phyloP scores from a whole-genome alignment of 2,888 invertebrate species.

The Psylliodes chrysocephalus region DNA sequence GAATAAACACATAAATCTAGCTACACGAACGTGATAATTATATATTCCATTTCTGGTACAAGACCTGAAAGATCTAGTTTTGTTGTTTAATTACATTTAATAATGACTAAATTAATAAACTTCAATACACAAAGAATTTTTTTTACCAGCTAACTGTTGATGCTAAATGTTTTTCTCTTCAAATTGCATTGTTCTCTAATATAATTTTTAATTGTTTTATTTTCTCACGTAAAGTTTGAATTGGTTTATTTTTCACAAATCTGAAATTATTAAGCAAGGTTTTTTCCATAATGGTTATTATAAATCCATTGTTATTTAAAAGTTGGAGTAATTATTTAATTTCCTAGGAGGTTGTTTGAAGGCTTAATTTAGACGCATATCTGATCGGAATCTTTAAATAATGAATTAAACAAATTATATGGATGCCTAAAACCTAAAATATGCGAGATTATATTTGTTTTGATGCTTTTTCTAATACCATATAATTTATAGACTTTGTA shows the following conservation, averaged over 20 bases:
- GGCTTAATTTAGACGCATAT: neutral
- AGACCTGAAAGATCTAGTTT: conserved; percentile 9
- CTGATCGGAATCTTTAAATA: conserved; percentile 11
- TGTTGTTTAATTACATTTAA: conserved; percentile 15
- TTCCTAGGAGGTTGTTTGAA: conserved; percentile 8
- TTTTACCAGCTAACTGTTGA: conserved; percentile 21
- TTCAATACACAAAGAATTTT: conserved; percentile 26
- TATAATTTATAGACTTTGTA: no score
- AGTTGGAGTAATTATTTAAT: conserved; percentile 14
- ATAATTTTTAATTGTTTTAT: conserved; percentile 37
- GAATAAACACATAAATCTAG: neutral
- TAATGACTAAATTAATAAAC: conserved; percentile 18
- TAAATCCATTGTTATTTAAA: conserved; percentile 21
- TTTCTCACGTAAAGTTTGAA: conserved; percentile 35
- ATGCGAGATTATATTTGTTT: no score
- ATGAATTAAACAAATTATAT: neutral
- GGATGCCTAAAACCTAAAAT: no score
- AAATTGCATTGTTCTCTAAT: conserved; percentile 37
- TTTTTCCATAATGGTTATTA: conserved; percentile 10
- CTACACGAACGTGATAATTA: conserved; percentile 1
- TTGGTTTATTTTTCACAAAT: conserved; percentile 37
- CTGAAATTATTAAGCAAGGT: conserved; percentile 28
- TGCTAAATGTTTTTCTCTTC: conserved; percentile 32
- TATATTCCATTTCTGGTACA: conserved; percentile 12
- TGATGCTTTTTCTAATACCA: no score